These are phyloP conservation scores for Nixonia krombeini DNA, from an alignment of 1,140 invertebrate genomes.

Conservation along the genomic window DNA sequence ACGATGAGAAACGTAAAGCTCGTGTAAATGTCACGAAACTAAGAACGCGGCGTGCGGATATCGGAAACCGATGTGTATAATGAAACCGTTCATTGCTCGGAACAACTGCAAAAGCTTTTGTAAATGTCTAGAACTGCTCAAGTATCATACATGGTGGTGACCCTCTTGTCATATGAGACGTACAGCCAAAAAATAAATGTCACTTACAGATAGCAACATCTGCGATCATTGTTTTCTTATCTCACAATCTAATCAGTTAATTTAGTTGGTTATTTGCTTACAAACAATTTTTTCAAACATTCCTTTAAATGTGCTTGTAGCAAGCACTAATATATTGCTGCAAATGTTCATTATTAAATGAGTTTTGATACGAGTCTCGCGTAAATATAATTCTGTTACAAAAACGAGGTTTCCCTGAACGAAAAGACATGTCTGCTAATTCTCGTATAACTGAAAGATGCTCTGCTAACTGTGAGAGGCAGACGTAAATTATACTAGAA, in stretches of 20 bases:
- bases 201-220: too few species aligned
- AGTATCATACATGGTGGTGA: not conserved
- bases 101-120: not conserved
- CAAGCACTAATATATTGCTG: too few species aligned
- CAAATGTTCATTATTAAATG: conserved; percentile 11
- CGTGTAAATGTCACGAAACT: not conserved
- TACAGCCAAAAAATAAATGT: too few species aligned
- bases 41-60: not conserved
- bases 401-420: conserved; percentile 34
- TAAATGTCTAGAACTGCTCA: not conserved
- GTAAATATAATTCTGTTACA: conserved; percentile 24
- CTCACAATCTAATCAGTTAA: too few species aligned
- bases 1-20: not conserved
- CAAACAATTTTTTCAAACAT: too few species aligned
- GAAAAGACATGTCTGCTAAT: conserved; percentile 37
- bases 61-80: not conserved
- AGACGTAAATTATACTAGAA: conserved; percentile 50
- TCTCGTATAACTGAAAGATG: conserved; percentile 36
- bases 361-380: conserved; percentile 16
- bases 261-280: too few species aligned
- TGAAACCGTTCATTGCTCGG: not conserved
- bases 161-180: too few species aligned
- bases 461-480: conserved; percentile 44
- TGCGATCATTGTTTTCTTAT: too few species aligned
- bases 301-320: too few species aligned